A percentile compares a stretch with the other conserved stretches of the same genome.
Conservation (phyloP, 1,140 invertebrate genomes). For the Bombus picipes region DNA sequence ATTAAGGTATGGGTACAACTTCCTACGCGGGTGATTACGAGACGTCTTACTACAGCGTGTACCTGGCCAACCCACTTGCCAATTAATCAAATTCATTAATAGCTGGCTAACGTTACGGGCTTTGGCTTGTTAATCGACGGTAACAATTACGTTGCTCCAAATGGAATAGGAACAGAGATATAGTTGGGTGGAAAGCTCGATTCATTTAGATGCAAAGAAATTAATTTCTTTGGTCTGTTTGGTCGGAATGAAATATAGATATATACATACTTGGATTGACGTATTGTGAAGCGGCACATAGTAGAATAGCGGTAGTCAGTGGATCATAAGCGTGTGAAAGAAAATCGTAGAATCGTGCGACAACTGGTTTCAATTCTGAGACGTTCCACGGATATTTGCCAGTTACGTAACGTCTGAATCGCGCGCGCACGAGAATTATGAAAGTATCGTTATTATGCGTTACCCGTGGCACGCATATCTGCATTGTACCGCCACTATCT, state of each 20-base stretch:
- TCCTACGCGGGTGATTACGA: background rate
- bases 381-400: slow-evolving; percentile 32
- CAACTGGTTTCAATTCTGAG: background rate
- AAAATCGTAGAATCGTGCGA: background rate
- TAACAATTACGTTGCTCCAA: background rate
- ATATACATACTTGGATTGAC: background rate
- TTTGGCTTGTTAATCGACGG: background rate
- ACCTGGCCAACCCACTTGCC: background rate
- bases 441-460: slow-evolving; percentile 61
- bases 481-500: slow-evolving; percentile 37
- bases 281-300: background rate
- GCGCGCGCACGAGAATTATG: slow-evolving; percentile 60
- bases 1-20: background rate
- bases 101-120: background rate
- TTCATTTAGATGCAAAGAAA: too few species aligned
- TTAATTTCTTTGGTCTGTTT: too few species aligned
- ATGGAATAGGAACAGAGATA: background rate
- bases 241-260: too few species aligned
- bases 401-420: slow-evolving; percentile 52
- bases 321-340: background rate
- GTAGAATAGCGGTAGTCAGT: background rate
- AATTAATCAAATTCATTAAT: slow-evolving; percentile 37
- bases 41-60: background rate
- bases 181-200: too few species aligned
- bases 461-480: slow-evolving; percentile 32